Percentiles rank a stretch among this genome's conserved stretches.
Evolutionary conservation across 2,888 invertebrate species (phyloP).

Genomic region (Tuta absoluta): DNA sequence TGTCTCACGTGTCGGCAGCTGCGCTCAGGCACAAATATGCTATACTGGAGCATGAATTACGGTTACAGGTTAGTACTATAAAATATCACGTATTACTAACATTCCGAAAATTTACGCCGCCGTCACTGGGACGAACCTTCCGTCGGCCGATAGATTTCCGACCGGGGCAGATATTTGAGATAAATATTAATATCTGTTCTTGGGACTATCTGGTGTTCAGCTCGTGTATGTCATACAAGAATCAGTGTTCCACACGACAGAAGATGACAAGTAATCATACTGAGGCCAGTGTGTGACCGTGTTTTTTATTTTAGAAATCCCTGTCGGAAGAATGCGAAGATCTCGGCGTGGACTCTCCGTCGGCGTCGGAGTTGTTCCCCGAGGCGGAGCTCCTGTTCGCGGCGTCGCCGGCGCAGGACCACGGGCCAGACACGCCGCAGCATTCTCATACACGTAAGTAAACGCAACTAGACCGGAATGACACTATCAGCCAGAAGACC

Average conservation of each 20-base stretch:
- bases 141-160: too few species aligned
- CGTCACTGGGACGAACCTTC: too few species aligned
- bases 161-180: too few species aligned
- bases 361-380: slow-evolving; percentile 89
- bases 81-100: neutral
- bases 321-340: slow-evolving; percentile 90
- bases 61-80: slow-evolving; percentile 61
- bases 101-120: too few species aligned
- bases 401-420: slow-evolving; percentile 86
- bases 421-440: slow-evolving; percentile 60
- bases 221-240: too few species aligned
- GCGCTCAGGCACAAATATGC: slow-evolving; percentile 76
- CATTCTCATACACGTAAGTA: slow-evolving; percentile 64
- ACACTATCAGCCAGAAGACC: too few species aligned
- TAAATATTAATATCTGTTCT: too few species aligned
- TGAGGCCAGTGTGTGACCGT: neutral
- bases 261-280: too few species aligned
- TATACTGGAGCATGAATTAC: slow-evolving; percentile 72
- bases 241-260: too few species aligned
- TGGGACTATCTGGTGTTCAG: too few species aligned
- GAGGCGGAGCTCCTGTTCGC: slow-evolving; percentile 88
- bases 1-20: slow-evolving; percentile 69
- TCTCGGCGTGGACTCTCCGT: slow-evolving; percentile 89
- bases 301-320: slow-evolving; percentile 81
- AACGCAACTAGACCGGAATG: too few species aligned